Evolutionary conservation across 2,797 vertebrate genomes (phyloP).

Genomic region (Acridotheres tristis): DNA sequence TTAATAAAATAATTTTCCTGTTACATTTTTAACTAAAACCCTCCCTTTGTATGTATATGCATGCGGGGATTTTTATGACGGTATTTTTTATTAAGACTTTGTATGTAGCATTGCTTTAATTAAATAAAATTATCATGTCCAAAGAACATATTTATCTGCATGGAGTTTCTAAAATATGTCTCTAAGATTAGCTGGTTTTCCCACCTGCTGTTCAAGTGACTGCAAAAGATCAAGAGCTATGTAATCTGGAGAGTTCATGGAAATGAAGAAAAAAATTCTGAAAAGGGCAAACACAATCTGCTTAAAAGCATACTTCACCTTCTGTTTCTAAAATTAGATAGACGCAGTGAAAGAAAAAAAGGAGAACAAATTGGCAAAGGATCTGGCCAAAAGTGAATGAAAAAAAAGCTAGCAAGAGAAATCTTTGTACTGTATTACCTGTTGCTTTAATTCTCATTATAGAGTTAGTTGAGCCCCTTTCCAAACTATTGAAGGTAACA

Average conservation of each 20-base stretch:
- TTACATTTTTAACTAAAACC: not conserved
- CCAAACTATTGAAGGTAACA: not conserved
- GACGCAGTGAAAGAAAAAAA: not conserved
- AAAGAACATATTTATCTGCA: constrained; percentile 7
- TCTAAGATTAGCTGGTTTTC: constrained; percentile 38
- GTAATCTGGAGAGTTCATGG: not conserved
- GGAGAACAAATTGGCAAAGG: not conserved
- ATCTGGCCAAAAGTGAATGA: not conserved
- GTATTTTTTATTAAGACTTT: not conserved
- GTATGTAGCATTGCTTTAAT: not conserved
- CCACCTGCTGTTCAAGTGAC: constrained; percentile 45
- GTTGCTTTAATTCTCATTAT: not conserved
- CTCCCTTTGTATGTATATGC: not conserved
- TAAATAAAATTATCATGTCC: not conserved
- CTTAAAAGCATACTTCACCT: not conserved
- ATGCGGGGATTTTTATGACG: not conserved
- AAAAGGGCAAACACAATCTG: not conserved
- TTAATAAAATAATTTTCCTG: not conserved
- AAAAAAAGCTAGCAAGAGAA: not conserved
- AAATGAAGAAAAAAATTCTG: not conserved
- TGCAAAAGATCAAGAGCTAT: constrained; percentile 8
- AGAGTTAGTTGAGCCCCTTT: not conserved
- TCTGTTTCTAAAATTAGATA: not conserved
- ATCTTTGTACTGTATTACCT: not conserved
- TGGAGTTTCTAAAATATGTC: constrained; percentile 10